Conservation (phyloP, 2,888 invertebrate genomes). For the Strigamia transsilvanica region DNA sequence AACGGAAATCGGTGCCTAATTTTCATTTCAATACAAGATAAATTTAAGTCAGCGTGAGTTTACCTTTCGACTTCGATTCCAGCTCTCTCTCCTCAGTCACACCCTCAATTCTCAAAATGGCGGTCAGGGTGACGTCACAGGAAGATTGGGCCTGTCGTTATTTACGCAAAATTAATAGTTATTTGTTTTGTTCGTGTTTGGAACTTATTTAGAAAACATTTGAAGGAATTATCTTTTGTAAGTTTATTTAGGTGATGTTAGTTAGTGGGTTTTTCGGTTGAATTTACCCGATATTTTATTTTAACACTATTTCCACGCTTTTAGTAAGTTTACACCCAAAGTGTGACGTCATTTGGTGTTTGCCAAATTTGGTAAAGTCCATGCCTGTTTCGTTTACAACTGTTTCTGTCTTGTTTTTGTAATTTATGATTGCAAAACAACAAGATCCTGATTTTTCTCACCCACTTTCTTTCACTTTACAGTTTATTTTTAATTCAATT, state of each 20-base stretch:
- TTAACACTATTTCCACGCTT: background rate
- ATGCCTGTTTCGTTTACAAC: slow-evolving; percentile 2
- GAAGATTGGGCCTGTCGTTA: slow-evolving; percentile 20
- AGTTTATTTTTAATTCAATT: background rate
- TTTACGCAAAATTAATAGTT: slow-evolving; percentile 1
- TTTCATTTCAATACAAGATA: slow-evolving; percentile 2
- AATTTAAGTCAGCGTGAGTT: slow-evolving; percentile 13
- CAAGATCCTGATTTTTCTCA: no score
- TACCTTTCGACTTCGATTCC: slow-evolving; percentile 20
- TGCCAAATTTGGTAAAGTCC: slow-evolving; percentile 20
- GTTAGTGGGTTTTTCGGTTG: no score
- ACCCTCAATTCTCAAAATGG: slow-evolving; percentile 20
- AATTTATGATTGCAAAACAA: no score
- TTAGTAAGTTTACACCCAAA: slow-evolving; percentile 11
- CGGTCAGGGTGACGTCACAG: slow-evolving; percentile 14
- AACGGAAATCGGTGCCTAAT: background rate
- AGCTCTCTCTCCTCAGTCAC: slow-evolving; percentile 2
- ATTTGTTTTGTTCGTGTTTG: background rate
- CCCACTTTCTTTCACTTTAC: background rate
- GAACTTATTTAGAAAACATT: background rate
- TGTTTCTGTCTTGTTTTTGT: background rate
- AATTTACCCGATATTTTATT: background rate
- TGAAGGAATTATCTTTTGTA: background rate
- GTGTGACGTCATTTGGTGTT: background rate
- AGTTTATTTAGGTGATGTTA: background rate